Evolutionary conservation across 2,113 vertebrate genomes (phyloP).

Genomic region (Scortum barcoo): DNA sequence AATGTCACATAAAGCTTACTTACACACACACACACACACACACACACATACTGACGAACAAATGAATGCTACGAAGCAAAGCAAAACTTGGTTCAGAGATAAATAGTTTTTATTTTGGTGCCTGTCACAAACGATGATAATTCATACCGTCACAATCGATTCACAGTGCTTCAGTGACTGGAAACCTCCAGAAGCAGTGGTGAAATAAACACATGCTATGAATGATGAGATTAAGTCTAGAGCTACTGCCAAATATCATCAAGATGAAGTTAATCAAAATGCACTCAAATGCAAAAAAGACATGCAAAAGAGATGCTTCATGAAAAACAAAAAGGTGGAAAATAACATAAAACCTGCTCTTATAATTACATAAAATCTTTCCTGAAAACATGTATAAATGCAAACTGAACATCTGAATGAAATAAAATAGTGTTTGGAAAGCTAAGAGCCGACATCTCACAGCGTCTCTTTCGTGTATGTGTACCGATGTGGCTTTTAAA

Average conservation of each 20-base stretch:
- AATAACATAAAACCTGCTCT: neutral
- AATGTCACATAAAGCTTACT: neutral
- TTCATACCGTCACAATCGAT: constrained; percentile 21
- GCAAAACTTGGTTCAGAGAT: constrained; percentile 34
- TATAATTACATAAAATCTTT: neutral
- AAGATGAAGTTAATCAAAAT: constrained; percentile 35
- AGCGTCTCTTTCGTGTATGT: constrained; percentile 10
- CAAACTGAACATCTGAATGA: neutral
- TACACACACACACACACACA: neutral
- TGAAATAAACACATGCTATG: constrained; percentile 48
- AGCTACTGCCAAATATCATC: constrained; percentile 32
- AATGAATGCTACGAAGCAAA: constrained; percentile 3
- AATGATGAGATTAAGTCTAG: constrained; percentile 12
- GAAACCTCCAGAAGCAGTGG: constrained; percentile 68
- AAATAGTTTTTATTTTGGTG: constrained; percentile 66
- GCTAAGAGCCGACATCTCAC: constrained; percentile 10
- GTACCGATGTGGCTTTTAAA: neutral
- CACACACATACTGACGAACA: neutral
- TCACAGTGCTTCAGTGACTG: constrained; percentile 37
- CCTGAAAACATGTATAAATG: neutral
- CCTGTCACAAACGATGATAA: constrained; percentile 32
- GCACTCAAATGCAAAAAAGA: constrained; percentile 43
- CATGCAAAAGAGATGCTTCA: constrained; percentile 6
- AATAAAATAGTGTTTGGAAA: neutral
- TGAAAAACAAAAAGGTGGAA: neutral